Conservation (phyloP, 2,888 invertebrate species). For the Nephrotoma appendiculata region DNA sequence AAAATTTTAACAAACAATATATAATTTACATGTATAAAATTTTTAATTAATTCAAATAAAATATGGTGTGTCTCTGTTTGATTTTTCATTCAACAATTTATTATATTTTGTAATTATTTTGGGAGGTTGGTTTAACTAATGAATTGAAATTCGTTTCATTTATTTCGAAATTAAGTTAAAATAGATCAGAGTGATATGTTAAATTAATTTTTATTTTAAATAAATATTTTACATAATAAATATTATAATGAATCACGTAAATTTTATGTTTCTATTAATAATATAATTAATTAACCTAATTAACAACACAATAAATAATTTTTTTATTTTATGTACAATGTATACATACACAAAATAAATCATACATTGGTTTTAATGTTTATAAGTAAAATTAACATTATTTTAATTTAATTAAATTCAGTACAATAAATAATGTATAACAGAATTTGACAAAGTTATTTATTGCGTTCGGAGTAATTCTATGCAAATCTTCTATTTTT, state of each 20-base stretch:
- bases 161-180: not conserved
- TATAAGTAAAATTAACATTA: no score
- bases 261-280: not conserved
- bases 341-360: not conserved
- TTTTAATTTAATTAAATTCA: not conserved
- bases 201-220: not conserved
- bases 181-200: not conserved
- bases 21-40: not conserved
- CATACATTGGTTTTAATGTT: no score
- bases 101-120: not conserved
- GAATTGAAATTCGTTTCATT: not conserved
- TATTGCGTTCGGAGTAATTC: no score
- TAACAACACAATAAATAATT: not conserved
- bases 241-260: not conserved
- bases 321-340: not conserved
- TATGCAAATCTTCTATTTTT: no score
- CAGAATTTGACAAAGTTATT: no score
- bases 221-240: not conserved
- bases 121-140: not conserved
- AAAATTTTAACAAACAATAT: not conserved
- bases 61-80: not conserved
- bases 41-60: not conserved
- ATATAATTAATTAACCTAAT: not conserved
- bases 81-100: not conserved
- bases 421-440: not conserved